Percentiles rank a stretch among this genome's conserved stretches.
Evolutionary conservation across 2,797 vertebrate species (phyloP).

Genomic region (Xiphorhynchus erythropygius): DNA sequence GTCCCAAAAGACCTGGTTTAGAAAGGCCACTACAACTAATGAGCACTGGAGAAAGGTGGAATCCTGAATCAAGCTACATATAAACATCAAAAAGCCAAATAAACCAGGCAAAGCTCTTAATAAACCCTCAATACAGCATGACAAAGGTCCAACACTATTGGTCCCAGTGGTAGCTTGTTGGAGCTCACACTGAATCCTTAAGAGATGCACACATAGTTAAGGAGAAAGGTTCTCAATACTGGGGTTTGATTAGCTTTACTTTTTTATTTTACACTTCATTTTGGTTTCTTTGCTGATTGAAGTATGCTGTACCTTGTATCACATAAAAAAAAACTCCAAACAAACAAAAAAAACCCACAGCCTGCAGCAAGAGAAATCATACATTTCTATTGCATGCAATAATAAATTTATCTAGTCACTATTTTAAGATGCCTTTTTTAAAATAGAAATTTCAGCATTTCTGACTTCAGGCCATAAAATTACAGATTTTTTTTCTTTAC

Average conservation of each 20-base stretch:
- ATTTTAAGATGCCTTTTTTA: neutral
- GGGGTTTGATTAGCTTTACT: neutral
- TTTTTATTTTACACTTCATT: neutral
- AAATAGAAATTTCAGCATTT: neutral
- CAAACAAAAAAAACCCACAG: neutral
- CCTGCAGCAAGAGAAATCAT: neutral
- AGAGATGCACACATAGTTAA: slow-evolving; percentile 5
- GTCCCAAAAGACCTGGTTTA: slow-evolving; percentile 72
- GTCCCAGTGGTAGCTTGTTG: slow-evolving; percentile 38
- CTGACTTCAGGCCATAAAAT: neutral
- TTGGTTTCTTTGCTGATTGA: neutral
- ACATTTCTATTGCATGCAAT: neutral
- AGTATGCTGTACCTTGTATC: neutral
- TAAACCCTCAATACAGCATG: slow-evolving; percentile 49
- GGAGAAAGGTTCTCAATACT: neutral
- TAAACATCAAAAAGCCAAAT: slow-evolving; percentile 66
- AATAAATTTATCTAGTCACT: neutral
- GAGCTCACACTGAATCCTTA: slow-evolving; percentile 37
- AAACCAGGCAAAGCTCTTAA: slow-evolving; percentile 57
- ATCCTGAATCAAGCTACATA: slow-evolving; percentile 68
- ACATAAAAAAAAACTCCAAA: neutral
- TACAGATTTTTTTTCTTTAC: neutral
- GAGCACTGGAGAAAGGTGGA: slow-evolving; percentile 67
- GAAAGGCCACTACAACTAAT: slow-evolving; percentile 73
- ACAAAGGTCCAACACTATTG: slow-evolving; percentile 59